Base-by-base conservation (phyloP, 2,797 vertebrate species). In the Hydrocynus forskahlii region DNA sequence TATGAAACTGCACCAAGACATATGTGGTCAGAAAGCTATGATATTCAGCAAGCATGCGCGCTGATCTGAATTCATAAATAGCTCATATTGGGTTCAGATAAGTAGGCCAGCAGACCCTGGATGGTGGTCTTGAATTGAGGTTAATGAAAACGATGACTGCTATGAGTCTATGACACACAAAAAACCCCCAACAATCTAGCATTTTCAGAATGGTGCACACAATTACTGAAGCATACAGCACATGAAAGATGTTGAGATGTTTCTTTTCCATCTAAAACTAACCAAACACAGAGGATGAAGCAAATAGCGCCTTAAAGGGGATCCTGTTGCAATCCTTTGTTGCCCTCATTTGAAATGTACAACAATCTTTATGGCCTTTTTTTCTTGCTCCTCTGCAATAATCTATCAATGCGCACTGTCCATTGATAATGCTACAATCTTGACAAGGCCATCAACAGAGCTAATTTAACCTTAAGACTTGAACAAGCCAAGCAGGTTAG, bases 351-450 rank as follows among this genome's bases (percentile, higher is more conserved):
- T 74, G 60, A 76, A 48, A 82, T 21, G 64, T 70, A 83, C 62
- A 64, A 82, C 82, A 62, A 83, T 82, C 38, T 68, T 87, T 90
- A 87, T 81, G 83, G 86, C 87, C 88, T 92, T 91, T 89, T 79
- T 78, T 85, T 87, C 84, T 86, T 88, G 74, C 75, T 87, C 82
- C 83, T 88, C 86, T 70, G 93, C 92, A 95, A 94, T 94, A 94
- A 93, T 77, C 81, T 90, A 84, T 77, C 87, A 82, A 40, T 79
- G 78, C 90, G 90, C 89, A 81, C 57, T 84, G 70, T 59, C 81
- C 64, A 80, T 80, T 78, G 80, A 85, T 69, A 89, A 86, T 87
- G 85, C 87, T 89, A 91, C 90, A 90, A 89, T 69, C 48, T 79
- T 50, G 84, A 88, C 60, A 76, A 85, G 81, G 81, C 76, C 76